These are phyloP conservation scores for Periophthalmodon schlosseri DNA, from an alignment of 2,113 vertebrate species.

Conservation along the genomic window DNA sequence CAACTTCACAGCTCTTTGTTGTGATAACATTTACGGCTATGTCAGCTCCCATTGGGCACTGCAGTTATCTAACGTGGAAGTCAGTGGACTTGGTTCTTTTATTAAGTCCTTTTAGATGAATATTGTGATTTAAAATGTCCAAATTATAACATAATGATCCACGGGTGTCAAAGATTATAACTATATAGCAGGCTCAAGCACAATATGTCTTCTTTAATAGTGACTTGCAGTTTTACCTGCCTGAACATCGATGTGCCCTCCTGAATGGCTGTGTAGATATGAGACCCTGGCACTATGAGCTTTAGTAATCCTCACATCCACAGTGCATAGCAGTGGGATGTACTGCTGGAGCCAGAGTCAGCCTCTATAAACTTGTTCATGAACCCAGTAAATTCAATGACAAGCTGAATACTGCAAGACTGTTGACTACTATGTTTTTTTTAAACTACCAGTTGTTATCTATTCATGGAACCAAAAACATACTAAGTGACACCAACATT, in stretches of 20 bases:
- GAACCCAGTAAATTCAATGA: conserved; percentile 67
- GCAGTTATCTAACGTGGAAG: too few relatives aligned
- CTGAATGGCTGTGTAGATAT: conserved; percentile 40
- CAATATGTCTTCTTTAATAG: too few relatives aligned
- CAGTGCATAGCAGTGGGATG: conserved; percentile 52
- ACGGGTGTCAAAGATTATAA: too few relatives aligned
- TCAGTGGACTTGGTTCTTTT: too few relatives aligned
- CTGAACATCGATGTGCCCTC: conserved; percentile 22
- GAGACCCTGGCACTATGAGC: conserved; percentile 40
- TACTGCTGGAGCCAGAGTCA: conserved; percentile 65
- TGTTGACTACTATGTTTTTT: conserved; percentile 61
- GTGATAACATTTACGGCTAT: too few relatives aligned
- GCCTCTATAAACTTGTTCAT: conserved; percentile 75
- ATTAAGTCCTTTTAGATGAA: too few relatives aligned
- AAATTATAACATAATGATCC: too few relatives aligned
- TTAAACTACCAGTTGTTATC: conserved; percentile 64
- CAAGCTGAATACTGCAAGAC: conserved; percentile 35
- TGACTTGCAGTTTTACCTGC: conserved; percentile 10
- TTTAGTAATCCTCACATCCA: conserved; percentile 63
- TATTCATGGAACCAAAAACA: conserved; percentile 73
- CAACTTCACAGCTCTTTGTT: too few relatives aligned
- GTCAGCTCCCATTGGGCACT: too few relatives aligned
- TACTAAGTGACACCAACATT: conserved; percentile 66
- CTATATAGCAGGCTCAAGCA: too few relatives aligned
- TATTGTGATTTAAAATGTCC: too few relatives aligned